Evolutionary conservation across 2,888 invertebrate species (phyloP).

Genomic region (Julus scanicus): DNA sequence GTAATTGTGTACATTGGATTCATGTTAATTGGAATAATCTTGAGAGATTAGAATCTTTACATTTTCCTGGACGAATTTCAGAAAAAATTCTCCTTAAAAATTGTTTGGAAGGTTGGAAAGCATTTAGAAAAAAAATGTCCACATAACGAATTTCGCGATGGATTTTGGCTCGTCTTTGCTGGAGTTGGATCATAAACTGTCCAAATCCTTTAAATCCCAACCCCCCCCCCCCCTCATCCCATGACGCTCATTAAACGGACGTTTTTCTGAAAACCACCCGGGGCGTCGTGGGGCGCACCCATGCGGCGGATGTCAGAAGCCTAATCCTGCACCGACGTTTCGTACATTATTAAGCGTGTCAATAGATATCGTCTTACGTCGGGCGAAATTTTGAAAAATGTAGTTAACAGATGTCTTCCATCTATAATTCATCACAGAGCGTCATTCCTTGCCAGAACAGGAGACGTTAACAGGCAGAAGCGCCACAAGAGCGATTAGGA

Average conservation of each 20-base stretch:
- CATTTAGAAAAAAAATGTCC: too few species aligned
- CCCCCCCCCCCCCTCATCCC: too few species aligned
- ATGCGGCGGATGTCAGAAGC: neutral
- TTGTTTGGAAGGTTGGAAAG: too few species aligned
- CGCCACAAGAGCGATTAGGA: constrained; percentile 1
- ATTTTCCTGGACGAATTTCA: too few species aligned
- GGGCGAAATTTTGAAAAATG: neutral
- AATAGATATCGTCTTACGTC: neutral
- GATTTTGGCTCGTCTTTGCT: neutral
- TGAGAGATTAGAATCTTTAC: too few species aligned
- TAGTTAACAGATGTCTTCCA: constrained; percentile 1
- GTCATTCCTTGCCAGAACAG: neutral
- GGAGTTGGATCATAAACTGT: neutral
- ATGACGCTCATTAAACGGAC: neutral
- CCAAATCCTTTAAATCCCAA: neutral
- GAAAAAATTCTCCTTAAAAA: too few species aligned
- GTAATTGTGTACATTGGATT: too few species aligned
- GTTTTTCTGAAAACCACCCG: neutral
- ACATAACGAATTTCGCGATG: neutral
- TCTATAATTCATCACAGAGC: neutral
- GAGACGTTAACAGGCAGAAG: neutral
- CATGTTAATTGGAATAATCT: too few species aligned
- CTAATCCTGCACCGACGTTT: neutral
- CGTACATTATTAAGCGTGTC: neutral
- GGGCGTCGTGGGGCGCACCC: neutral